A percentile compares a stretch with the other conserved stretches of the same genome.
Evolutionary conservation across 2,888 invertebrate genomes (phyloP).

Genomic region (Epistrophe eligans): DNA sequence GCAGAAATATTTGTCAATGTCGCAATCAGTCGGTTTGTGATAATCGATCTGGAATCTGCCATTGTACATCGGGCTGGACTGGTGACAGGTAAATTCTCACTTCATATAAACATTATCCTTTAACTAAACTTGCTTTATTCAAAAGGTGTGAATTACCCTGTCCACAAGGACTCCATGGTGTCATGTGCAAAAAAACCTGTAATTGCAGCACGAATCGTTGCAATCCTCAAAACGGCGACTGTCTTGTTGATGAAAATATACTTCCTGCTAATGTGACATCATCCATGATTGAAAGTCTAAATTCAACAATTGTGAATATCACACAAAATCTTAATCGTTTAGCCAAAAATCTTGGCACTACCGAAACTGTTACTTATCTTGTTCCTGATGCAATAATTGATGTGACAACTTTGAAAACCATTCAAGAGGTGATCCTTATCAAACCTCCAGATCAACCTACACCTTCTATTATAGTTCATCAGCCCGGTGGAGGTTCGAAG

Average conservation of each 20-base stretch:
- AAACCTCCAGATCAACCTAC: constrained; percentile 80
- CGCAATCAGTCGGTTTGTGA: constrained; percentile 87
- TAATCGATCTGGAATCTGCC: constrained; percentile 87
- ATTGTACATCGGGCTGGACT: constrained; percentile 88
- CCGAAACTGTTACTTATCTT: constrained; percentile 65
- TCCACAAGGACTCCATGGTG: constrained; percentile 81
- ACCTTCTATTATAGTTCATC: constrained; percentile 82
- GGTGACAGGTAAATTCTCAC: constrained; percentile 86
- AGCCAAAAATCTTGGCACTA: constrained; percentile 79
- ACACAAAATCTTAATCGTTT: constrained; percentile 82
- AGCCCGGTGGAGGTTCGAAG: constrained; percentile 78
- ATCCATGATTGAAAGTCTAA: constrained; percentile 81
- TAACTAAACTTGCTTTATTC: not conserved
- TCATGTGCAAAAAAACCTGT: constrained; percentile 82
- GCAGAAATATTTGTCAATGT: constrained; percentile 88
- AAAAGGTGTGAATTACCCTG: constrained; percentile 82
- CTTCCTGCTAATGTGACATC: constrained; percentile 79
- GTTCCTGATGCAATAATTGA: constrained; percentile 73
- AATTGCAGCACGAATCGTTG: constrained; percentile 79
- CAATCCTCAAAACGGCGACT: constrained; percentile 77
- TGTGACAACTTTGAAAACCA: constrained; percentile 77
- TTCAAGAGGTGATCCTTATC: constrained; percentile 82
- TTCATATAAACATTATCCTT: not conserved
- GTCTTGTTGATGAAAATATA: constrained; percentile 61
- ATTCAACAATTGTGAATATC: constrained; percentile 82